Base-by-base conservation (phyloP, 2,797 vertebrate genomes). In the Periparus ater region DNA sequence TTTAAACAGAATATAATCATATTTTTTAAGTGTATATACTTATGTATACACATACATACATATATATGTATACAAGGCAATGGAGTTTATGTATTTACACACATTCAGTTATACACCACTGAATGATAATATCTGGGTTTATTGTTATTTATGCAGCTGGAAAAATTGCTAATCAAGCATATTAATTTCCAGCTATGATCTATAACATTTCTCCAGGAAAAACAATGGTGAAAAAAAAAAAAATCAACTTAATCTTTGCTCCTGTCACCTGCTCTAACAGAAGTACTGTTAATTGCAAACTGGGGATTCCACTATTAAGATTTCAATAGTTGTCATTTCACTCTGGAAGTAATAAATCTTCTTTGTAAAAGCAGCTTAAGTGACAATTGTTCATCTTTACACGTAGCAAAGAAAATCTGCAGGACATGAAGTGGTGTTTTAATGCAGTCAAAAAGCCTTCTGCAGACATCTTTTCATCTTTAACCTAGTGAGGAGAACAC, bases 351-450 rank as follows among this genome's bases (percentile, higher is more conserved):
- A 84, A 93, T 57, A 68, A 65, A 70, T 47, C 54, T 30, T 47
- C 75, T 91, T 91, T 88, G 65, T 85, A 72, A 78, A 93, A 96
- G 76, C 67, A 93, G 63, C 78, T 94, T 84, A 93, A 63, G 42
- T 87, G 65, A 30, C 65, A 94, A 95, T 91, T 75, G 50, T 44
- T 96, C 94, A 88, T 84, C 68, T 95, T 97, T 88, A 95, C 74
- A 38, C 77, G 89, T 3, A 42, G 53, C 38, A 94, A 91, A 96
- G 80, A 80, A 50, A 40, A 81, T 62, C 65, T 71, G 20, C 38
- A 29, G n/a, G 61, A 38, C 23, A 45, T 17, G 50, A 63, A 51
- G 7, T 3, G 51, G 11, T 22, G 34, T 22, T 38, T 63, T 80
- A 60, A 6, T 92, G 55, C 30, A 47, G n/a, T 40, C 40, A 71